Base-by-base conservation (phyloP, 2,888 invertebrate species). In the Cenopis cana region DNA sequence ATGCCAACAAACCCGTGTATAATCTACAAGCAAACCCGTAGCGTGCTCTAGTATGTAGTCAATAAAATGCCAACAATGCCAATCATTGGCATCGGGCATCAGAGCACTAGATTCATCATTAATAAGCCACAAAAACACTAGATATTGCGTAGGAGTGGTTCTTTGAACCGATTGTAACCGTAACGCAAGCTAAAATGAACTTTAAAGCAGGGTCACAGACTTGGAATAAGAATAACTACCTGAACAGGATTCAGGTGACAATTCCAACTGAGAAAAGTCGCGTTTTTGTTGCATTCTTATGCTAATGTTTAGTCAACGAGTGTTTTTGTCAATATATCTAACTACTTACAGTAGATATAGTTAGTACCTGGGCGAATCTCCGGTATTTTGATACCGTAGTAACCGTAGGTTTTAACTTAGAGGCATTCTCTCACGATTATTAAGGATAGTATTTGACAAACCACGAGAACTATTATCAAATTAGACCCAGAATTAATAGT, bases 31-130 rank as follows among this genome's bases (percentile, higher is more conserved):
- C 49, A 18, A 38, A 60, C 12, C 67, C 55, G 66, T 14, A 49
- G 46, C 20, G 24, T 12, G 60, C n/a, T 4, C 66, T 72, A 71
- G 68, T 62, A 71, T 67, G 56, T 50, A 46, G 38, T 46, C 62
- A 56, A 68, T 59, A 69, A 64, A 60, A 67, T 64, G 66, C 68
- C 69, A 73, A 75, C 69, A 74, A 72, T 65, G 68, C 69, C 69
- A 64, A 77, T 75, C 73, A 74, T 76, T 74, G 75, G 62, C 46
- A 68, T 77, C 70, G 75, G 76, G 78, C 84, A 85, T 85, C 85
- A 84, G 83, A 87, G 81, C 81, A 79, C 82, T 78, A 87, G 81
- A 88, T 88, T 86, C 84, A 89, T 88, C 87, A 87, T 84, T 83
- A 82, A 79, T 85, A 85, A 85, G 86, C 74, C 71, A 79, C 83